These are phyloP conservation scores for Drosophila parabipectinata DNA, from an alignment of 1,140 invertebrate genomes.

Conservation along the genomic window DNA sequence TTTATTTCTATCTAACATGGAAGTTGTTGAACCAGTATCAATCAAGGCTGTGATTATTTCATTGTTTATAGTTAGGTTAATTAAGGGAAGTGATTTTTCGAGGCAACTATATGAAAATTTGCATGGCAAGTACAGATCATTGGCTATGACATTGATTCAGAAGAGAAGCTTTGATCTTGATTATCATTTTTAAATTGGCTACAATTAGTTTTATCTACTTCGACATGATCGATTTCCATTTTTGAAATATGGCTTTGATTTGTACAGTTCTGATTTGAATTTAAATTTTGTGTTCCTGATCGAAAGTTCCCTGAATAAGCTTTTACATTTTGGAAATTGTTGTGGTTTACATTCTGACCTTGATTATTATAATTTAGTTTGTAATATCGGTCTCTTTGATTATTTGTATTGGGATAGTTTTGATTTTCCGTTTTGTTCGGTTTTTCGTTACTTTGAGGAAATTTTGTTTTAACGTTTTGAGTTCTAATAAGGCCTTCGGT, in stretches of 20 bases:
- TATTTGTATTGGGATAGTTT: background rate
- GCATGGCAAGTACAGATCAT: background rate
- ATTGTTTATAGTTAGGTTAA: no score
- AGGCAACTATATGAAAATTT: constrained; percentile 1
- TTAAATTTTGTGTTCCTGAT: constrained; percentile 3
- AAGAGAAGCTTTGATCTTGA: background rate
- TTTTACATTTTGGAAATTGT: background rate
- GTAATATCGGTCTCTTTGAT: constrained; percentile 1
- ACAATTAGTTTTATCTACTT: background rate
- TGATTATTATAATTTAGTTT: constrained; percentile 2
- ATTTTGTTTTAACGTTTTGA: constrained; percentile 1
- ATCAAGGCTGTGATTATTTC: constrained; percentile 1
- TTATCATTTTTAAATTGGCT: background rate
- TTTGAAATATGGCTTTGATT: constrained; percentile 1
- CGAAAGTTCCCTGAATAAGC: background rate
- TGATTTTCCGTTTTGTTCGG: constrained; percentile 1
- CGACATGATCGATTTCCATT: background rate
- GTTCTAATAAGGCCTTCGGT: constrained; percentile 1
- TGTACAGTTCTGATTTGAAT: background rate
- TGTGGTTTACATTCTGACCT: background rate
- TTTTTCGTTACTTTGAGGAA: background rate
- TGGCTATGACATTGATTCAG: background rate
- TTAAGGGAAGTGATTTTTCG: background rate
- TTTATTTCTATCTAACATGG: constrained; percentile 14
- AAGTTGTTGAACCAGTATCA: constrained; percentile 4